These are phyloP conservation scores for Brachypteracias leptosomus DNA, from an alignment of 2,113 vertebrate genomes.

Conservation along the genomic window DNA sequence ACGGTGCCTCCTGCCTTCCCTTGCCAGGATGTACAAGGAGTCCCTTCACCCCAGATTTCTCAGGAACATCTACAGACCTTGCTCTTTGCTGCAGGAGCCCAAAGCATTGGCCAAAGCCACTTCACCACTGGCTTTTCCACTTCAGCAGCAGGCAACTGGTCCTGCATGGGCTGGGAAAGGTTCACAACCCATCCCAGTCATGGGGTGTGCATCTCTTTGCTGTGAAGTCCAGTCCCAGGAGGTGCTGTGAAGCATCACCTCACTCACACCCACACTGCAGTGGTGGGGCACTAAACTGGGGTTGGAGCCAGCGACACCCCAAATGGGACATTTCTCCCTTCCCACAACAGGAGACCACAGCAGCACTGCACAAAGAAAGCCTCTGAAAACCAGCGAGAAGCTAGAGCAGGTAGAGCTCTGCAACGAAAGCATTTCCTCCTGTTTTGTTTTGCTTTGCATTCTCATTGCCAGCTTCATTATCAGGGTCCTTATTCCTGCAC, in stretches of 20 bases:
- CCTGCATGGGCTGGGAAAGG: background rate
- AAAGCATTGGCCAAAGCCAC: background rate
- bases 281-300: background rate
- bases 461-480: conserved; percentile 61
- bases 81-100: background rate
- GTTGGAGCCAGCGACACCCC: background rate
- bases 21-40: background rate
- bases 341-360: background rate
- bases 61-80: background rate
- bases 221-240: background rate
- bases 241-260: background rate
- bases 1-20: background rate
- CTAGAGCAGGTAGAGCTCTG: background rate
- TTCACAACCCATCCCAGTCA: background rate
- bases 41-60: background rate
- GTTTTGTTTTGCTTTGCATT: conserved; percentile 58
- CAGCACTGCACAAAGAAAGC: accelerated
- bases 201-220: accelerated
- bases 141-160: background rate
- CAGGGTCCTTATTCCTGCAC: conserved; percentile 56
- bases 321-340: background rate
- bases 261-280: accelerated
- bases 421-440: background rate
- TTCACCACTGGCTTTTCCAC: background rate
- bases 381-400: background rate